phyloP scores from a whole-genome alignment of 1,140 invertebrate species.

The Aphaenogaster rudis region DNA sequence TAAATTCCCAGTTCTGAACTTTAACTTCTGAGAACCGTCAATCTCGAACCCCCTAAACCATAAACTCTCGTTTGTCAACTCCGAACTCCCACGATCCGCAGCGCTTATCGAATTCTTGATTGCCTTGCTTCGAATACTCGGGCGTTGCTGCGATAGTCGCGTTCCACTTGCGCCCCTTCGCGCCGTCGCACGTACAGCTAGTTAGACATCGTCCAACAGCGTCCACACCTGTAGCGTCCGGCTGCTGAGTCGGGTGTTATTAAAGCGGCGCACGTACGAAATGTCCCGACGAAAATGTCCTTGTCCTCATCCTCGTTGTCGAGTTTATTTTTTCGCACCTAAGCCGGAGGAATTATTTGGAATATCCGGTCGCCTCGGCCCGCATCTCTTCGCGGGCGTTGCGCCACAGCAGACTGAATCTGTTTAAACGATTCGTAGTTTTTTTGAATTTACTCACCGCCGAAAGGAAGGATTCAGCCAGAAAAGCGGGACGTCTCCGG shows the following conservation, averaged over 20 bases:
- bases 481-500: neutral
- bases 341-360: conserved; percentile 1
- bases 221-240: conserved; percentile 24
- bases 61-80: neutral
- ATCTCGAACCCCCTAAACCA: neutral
- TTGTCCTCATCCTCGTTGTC: neutral
- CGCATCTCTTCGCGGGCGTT: neutral
- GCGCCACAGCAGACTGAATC: neutral
- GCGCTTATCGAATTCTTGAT: conserved; percentile 8
- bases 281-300: neutral
- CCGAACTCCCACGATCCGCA: neutral
- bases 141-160: neutral
- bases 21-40: neutral
- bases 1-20: neutral
- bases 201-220: neutral
- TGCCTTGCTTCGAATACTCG: neutral
- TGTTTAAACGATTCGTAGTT: neutral
- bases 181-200: neutral
- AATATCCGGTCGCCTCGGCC: neutral
- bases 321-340: conserved; percentile 29
- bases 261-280: conserved; percentile 28
- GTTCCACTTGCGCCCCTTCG: neutral
- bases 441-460: neutral
- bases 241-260: neutral
- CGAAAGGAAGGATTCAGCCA: neutral